These are phyloP conservation scores for Rissa tridactyla DNA, from an alignment of 2,113 vertebrate species.

Conservation along the genomic window DNA sequence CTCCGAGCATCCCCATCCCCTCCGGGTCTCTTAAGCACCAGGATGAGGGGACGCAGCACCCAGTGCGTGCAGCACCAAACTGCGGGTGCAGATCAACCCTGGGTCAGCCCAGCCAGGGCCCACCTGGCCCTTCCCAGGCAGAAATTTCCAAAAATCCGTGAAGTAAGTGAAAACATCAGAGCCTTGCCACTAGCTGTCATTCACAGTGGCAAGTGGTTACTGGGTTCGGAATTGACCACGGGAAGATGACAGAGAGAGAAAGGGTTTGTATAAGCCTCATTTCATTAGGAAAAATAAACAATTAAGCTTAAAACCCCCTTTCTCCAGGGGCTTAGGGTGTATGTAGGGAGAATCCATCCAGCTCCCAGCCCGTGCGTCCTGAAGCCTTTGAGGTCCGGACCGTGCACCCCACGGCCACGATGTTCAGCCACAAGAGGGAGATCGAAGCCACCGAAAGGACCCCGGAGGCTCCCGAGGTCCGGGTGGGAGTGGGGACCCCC, in stretches of 20 bases:
- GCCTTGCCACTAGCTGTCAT: neutral
- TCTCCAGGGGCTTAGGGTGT: neutral
- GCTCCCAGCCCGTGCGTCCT: accelerated
- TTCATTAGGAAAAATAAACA: neutral
- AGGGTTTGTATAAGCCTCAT: neutral
- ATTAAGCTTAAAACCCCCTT: neutral
- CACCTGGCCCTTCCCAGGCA: neutral
- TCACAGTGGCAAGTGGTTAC: accelerated
- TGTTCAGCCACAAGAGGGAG: slow-evolving; percentile 56
- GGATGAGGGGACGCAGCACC: neutral
- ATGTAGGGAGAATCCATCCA: accelerated
- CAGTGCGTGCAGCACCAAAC: neutral
- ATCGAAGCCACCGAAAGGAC: slow-evolving; percentile 15
- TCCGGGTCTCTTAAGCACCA: neutral
- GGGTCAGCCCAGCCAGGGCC: neutral
- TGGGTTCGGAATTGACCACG: accelerated
- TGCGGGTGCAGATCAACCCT: neutral
- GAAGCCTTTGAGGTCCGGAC: accelerated
- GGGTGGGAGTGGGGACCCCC: neutral
- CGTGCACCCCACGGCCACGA: neutral
- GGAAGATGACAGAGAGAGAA: neutral
- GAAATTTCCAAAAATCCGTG: neutral
- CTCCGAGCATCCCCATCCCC: neutral
- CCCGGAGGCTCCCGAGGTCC: neutral
- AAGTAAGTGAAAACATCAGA: accelerated